A percentile compares a stretch with the other conserved stretches of the same genome.
phyloP scores from a whole-genome alignment of 2,113 vertebrate species.

The Pteruthius melanotis region DNA sequence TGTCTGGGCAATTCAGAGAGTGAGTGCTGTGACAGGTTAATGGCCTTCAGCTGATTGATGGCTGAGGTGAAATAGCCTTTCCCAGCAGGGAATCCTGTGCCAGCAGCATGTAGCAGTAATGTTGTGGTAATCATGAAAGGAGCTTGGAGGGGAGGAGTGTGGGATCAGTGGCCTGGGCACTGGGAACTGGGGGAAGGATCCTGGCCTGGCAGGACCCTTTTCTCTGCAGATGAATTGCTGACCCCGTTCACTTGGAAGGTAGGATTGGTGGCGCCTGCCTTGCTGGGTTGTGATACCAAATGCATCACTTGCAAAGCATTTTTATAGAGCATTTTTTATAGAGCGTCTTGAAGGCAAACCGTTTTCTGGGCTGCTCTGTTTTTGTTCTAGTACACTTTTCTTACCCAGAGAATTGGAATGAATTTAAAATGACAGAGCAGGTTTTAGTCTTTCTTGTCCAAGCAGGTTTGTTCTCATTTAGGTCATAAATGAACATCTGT shows the following conservation, averaged over 20 bases:
- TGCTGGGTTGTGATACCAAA: neutral
- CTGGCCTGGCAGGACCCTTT: neutral
- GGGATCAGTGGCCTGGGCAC: neutral
- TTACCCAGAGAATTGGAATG: neutral
- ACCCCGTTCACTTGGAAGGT: neutral
- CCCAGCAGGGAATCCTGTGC: neutral
- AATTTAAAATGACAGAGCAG: neutral
- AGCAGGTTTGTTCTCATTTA: conserved; percentile 27
- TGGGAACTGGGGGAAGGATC: neutral
- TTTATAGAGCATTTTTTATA: neutral
- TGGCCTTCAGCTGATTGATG: neutral
- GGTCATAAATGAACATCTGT: conserved; percentile 18
- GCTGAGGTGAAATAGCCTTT: neutral
- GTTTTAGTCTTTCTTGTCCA: neutral
- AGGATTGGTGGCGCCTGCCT: neutral
- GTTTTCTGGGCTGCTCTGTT: neutral
- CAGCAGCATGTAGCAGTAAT: neutral
- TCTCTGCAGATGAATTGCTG: neutral
- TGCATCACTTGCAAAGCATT: neutral
- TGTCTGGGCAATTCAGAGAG: neutral
- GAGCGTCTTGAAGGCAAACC: neutral
- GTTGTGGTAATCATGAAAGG: neutral
- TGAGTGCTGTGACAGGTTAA: neutral
- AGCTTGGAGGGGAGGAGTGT: neutral
- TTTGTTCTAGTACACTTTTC: neutral